phyloP scores from a whole-genome alignment of 2,797 vertebrate species.

The Taenioides sp. region DNA sequence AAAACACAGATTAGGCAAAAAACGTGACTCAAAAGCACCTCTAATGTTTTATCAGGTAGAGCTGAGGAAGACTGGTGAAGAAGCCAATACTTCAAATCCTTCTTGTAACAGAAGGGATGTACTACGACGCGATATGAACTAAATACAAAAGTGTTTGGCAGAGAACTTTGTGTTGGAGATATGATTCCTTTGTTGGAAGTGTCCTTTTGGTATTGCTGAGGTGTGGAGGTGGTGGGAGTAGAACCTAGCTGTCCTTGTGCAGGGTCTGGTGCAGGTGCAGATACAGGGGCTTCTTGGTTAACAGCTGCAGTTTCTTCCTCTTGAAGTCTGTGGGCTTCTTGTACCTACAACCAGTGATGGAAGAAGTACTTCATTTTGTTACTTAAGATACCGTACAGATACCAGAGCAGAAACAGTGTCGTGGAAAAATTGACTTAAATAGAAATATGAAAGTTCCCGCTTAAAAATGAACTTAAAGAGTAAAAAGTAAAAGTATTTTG shows the following conservation, averaged over 20 bases:
- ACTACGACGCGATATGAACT: background rate
- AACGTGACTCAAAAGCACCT: conserved; percentile 29
- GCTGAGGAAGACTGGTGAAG: conserved; percentile 51
- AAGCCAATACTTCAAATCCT: background rate
- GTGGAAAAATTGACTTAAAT: too few species aligned
- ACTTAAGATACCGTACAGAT: too few species aligned
- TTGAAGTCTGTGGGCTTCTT: conserved; percentile 99
- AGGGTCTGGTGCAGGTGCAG: conserved; percentile 97
- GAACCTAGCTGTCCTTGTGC: conserved; percentile 87
- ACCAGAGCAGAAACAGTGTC: too few species aligned
- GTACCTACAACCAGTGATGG: conserved; percentile 77
- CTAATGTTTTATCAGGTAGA: background rate
- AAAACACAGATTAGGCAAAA: conserved; percentile 5
- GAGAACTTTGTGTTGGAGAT: background rate
- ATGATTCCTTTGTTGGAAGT: background rate
- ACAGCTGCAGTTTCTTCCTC: conserved; percentile 95
- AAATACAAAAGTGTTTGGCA: conserved; percentile 11
- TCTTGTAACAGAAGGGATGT: conserved; percentile 7
- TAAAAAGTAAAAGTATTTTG: too few species aligned
- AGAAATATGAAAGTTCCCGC: too few species aligned
- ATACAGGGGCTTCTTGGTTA: conserved; percentile 98
- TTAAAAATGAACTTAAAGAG: too few species aligned
- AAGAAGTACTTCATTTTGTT: too few species aligned
- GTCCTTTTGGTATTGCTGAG: conserved; percentile 57
- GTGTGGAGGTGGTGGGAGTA: conserved; percentile 28